These are phyloP conservation scores for Atta cephalotes DNA, from an alignment of 1,140 invertebrate species.

Conservation along the genomic window DNA sequence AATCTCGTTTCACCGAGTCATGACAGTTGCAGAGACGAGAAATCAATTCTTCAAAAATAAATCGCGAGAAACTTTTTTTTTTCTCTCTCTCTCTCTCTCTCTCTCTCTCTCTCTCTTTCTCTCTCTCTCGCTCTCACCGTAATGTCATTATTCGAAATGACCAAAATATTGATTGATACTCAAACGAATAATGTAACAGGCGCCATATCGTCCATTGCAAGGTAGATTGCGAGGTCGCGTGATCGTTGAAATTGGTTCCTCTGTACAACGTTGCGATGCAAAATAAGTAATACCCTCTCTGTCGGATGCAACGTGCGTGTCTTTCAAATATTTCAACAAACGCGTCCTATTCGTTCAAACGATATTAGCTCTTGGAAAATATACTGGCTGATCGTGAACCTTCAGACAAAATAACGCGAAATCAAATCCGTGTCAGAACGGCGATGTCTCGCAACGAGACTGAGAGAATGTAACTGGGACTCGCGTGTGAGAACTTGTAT, in stretches of 20 bases:
- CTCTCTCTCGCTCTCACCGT: neutral
- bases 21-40: slow-evolving; percentile 4
- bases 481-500: neutral
- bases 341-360: slow-evolving; percentile 34
- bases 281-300: slow-evolving; percentile 40
- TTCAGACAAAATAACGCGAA: slow-evolving; percentile 26
- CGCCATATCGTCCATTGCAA: neutral
- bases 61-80: neutral
- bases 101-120: neutral
- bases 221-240: slow-evolving; percentile 43
- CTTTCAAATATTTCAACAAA: slow-evolving; percentile 54
- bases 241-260: slow-evolving; percentile 34
- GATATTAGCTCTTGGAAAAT: slow-evolving; percentile 45
- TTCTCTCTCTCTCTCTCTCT: neutral
- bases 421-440: slow-evolving; percentile 26
- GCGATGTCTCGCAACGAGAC: slow-evolving; percentile 5
- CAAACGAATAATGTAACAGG: slow-evolving; percentile 22
- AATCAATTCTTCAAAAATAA: slow-evolving; percentile 40
- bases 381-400: slow-evolving; percentile 19
- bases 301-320: neutral
- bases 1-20: slow-evolving; percentile 17
- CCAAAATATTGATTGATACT: slow-evolving; percentile 29
- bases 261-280: neutral
- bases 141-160: neutral
- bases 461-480: neutral